Evolutionary conservation across 1,140 invertebrate species (phyloP), one percentile per base, ranked within the genome.

Genomic region (Pseudomyrmex cubaensis): DNA sequence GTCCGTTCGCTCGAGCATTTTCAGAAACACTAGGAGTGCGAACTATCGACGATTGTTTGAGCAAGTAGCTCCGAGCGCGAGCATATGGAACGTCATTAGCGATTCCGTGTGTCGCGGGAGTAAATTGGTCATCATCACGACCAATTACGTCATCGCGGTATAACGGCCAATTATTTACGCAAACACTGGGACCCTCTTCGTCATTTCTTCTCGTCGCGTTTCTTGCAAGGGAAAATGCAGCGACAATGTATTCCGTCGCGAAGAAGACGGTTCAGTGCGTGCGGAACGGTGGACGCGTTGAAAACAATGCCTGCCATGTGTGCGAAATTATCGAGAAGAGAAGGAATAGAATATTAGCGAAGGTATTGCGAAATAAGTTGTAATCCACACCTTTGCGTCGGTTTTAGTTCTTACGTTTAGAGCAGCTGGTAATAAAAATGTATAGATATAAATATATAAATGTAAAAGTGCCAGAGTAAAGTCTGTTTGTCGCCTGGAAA

Each of bases 21-120:
- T 70, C 44, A 70, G 54, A 70, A 78, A 48, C 17, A 57, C 54
- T 59, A 78, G 12, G 35, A 69, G 22, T 57, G 44, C 15, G 13
- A 67, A 56, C 17, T 61, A 3, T 52, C 10, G 12, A n/a, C 0
- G 44, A 64, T 70, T 44, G 1, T 22, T 67, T 44, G 9, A 35
- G 35, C 13, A 44, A 57, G 25, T 54, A 25, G 20, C 5, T 52
- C 50, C 13, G 7, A 15, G 48, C 22, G 12, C 22, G 25, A 76
- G 35, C 35, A n/a, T 35, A n/a, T 8, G 12, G 8, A n/a, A 15
- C 74, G 17, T 48, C 48, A 76, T 76, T 76, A 76, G 35, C 74
- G 52, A 76, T 76, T 76, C 74, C 62, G 50, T 76, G 48, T 76
- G 74, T 64, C 22, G 25, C 54, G 44, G 25, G 35, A 59, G 35